Base-by-base conservation (phyloP, 2,113 vertebrate genomes). In the Psophia crepitans region DNA sequence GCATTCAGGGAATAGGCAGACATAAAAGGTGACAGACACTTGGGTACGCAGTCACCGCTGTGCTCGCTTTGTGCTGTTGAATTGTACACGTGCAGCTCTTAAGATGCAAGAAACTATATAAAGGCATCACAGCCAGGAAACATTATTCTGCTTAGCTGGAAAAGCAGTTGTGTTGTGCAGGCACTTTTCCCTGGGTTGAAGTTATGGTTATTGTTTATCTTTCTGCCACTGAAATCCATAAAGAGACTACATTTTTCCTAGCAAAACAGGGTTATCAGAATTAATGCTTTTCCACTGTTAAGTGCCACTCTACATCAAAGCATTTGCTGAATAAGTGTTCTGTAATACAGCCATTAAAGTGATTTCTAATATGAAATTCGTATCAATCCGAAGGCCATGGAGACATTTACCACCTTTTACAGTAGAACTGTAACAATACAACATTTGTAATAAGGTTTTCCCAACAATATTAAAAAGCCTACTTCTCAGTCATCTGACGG, bases 291-390 rank as follows among this genome's bases (percentile, higher is more conserved):
- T 65, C 93, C 69, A 11, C 13, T 44, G 12, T 17, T 18, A 69
- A 94, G 88, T 61, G 66, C 63, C 43, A 58, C 90, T 79, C 78
- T 49, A 71, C 56, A 65, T 32, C 49, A 76, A 61, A 92, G 83
- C 78, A 26, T 71, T 44, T 90, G 60, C 82, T 85, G 85, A 79
- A 28, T 43, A 16, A 41, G 74, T 93, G 53, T 35, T 93, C 70
- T 68, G 71, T 30, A 87, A 20, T 33, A 64, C 70, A 49, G 75
- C 41, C 57, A 79, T 83, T 69, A 48, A 68, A 87, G 39, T 46
- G 58, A 94, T 92, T 96, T 84, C 90, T 91, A 58, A 84, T 86
- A 92, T 65, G 88, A 90, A 95, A 90, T 69, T 80, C 70, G 0
- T 35, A 85, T 79, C 74, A 90, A 83, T 64, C 78, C 6, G 0